Evolutionary conservation across 2,888 invertebrate species (phyloP).

Genomic region (Sesia apiformis): DNA sequence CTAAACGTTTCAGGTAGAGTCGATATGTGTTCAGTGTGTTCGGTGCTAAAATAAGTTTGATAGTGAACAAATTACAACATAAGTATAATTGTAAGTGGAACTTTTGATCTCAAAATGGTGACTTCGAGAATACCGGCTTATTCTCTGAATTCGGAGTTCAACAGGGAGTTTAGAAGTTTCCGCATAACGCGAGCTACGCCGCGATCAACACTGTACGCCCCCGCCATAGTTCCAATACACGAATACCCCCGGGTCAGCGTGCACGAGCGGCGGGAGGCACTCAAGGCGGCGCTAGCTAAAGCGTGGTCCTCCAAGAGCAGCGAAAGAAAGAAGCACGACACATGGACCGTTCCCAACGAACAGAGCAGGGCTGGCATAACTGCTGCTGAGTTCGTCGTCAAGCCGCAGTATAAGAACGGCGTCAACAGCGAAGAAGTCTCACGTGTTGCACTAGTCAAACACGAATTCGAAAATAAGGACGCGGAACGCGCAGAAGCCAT

Average conservation of each 20-base stretch:
- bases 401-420: slow-evolving; percentile 37
- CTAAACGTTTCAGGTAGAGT: slow-evolving; percentile 49
- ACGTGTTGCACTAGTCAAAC: slow-evolving; percentile 56
- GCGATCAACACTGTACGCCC: slow-evolving; percentile 64
- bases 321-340: slow-evolving; percentile 63
- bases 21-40: slow-evolving; percentile 69
- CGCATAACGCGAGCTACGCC: slow-evolving; percentile 69
- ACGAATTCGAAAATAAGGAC: slow-evolving; percentile 64
- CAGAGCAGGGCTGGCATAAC: slow-evolving; percentile 50
- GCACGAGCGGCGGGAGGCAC: slow-evolving; percentile 67
- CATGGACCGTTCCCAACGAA: slow-evolving; percentile 58
- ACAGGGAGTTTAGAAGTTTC: slow-evolving; percentile 75
- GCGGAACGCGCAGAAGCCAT: slow-evolving; percentile 41
- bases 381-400: slow-evolving; percentile 47
- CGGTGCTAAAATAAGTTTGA: slow-evolving; percentile 52
- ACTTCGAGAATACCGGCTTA: slow-evolving; percentile 78
- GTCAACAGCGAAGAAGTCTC: slow-evolving; percentile 46
- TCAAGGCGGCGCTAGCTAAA: slow-evolving; percentile 67
- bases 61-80: slow-evolving; percentile 32
- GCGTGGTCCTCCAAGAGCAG: slow-evolving; percentile 65
- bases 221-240: slow-evolving; percentile 74
- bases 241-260: slow-evolving; percentile 76
- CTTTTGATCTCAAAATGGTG: slow-evolving; percentile 76
- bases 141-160: slow-evolving; percentile 77
- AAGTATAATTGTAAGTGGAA: slow-evolving; percentile 37